phyloP scores from a whole-genome alignment of 2,113 vertebrate genomes.

The Pholis gunnellus region DNA sequence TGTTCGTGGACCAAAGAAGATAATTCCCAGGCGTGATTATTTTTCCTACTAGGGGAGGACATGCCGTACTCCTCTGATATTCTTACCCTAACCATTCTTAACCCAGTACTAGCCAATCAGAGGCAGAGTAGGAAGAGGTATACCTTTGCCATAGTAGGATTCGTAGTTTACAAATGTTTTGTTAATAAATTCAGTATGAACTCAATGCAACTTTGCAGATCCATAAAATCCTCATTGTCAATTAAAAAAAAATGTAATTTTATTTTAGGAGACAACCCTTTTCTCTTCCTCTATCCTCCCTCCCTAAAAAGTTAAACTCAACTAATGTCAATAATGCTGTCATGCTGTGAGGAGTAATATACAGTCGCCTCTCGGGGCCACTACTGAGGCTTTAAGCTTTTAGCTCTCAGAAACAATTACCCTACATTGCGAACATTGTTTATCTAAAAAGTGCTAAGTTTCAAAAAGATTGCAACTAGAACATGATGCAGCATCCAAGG shows the following conservation, averaged over 20 bases:
- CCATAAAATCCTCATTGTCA: too few relatives aligned
- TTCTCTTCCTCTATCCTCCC: background rate
- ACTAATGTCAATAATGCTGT: background rate
- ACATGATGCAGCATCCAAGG: background rate
- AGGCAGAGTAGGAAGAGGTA: background rate
- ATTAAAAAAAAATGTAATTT: too few relatives aligned
- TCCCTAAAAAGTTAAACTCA: background rate
- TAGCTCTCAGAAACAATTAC: background rate
- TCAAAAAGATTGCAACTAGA: background rate
- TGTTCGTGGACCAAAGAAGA: background rate
- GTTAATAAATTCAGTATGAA: too few relatives aligned
- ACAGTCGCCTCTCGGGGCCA: background rate
- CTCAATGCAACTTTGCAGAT: too few relatives aligned
- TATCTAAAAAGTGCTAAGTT: background rate
- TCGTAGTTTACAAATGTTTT: too few relatives aligned
- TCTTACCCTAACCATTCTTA: too few relatives aligned
- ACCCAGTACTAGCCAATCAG: background rate
- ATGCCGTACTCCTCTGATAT: too few relatives aligned
- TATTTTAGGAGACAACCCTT: too few relatives aligned
- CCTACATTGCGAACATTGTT: background rate
- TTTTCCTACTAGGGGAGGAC: too few relatives aligned
- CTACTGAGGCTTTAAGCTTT: background rate
- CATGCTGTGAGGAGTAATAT: background rate
- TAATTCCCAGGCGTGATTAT: background rate
- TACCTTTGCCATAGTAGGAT: too few relatives aligned